A percentile compares a stretch with the other conserved stretches of the same genome.
These are phyloP conservation scores for Aegotheles bennettii DNA, from an alignment of 2,113 vertebrate genomes.

Conservation along the genomic window DNA sequence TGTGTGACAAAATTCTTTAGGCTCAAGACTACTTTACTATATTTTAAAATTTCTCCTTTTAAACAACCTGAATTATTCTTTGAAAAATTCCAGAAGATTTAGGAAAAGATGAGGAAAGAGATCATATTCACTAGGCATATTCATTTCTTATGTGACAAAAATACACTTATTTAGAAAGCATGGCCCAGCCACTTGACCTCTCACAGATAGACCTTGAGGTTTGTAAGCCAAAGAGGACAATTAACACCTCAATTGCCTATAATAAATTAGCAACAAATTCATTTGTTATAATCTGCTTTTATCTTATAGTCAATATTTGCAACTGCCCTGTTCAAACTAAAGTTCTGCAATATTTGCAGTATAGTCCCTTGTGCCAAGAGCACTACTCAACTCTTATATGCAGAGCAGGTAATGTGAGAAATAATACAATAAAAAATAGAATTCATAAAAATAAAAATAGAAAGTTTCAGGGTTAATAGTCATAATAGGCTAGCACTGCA, in stretches of 20 bases:
- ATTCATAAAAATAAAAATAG: background rate
- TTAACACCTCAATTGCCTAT: conserved; percentile 34
- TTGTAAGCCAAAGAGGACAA: conserved; percentile 49
- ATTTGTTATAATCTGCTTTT: conserved; percentile 44
- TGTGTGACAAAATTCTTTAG: background rate
- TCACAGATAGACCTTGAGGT: conserved; percentile 40
- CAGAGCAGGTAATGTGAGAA: background rate
- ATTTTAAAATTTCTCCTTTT: background rate
- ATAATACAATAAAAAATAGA: background rate
- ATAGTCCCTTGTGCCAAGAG: background rate
- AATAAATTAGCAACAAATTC: conserved; percentile 62
- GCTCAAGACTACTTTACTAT: background rate
- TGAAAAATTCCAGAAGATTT: background rate
- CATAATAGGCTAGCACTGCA: background rate
- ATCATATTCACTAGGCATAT: background rate
- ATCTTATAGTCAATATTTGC: conserved; percentile 25
- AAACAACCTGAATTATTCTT: background rate
- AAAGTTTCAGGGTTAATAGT: background rate
- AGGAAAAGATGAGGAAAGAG: background rate
- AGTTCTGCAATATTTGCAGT: background rate
- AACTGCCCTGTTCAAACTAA: background rate
- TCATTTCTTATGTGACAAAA: background rate
- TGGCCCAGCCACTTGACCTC: background rate
- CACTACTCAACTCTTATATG: background rate
- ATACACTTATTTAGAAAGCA: conserved; percentile 31